A percentile compares a stretch with the other conserved stretches of the same genome.
Conservation (phyloP, 2,888 invertebrate genomes). For the Octonoba sinensis region DNA sequence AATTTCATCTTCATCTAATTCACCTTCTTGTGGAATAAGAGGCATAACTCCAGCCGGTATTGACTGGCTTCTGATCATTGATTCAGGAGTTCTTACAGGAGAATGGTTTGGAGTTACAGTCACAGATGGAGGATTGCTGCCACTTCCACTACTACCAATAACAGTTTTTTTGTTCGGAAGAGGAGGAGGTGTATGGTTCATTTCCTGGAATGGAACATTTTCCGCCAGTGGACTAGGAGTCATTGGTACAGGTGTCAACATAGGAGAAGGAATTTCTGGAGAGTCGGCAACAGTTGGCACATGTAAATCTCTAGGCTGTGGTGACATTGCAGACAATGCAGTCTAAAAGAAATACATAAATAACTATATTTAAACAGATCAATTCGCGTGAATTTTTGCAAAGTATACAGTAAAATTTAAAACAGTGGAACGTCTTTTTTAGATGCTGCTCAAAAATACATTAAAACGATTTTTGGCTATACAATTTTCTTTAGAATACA, state of each 20-base stretch:
- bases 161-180: constrained; percentile 43
- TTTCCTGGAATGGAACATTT: background rate
- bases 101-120: constrained; percentile 35
- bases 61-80: constrained; percentile 46
- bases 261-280: constrained; percentile 22
- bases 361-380: background rate
- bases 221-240: constrained; percentile 26
- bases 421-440: too few relatives aligned
- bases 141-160: background rate
- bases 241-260: background rate
- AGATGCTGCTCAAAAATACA: too few relatives aligned
- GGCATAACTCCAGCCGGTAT: constrained; percentile 54
- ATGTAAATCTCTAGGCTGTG: constrained; percentile 18
- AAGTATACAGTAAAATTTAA: too few relatives aligned
- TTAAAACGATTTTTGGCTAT: too few relatives aligned
- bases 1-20: constrained; percentile 27
- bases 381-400: too few relatives aligned
- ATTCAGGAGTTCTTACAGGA: constrained; percentile 53
- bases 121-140: constrained; percentile 32
- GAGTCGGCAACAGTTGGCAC: constrained; percentile 28
- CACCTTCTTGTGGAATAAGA: constrained; percentile 47
- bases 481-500: too few relatives aligned
- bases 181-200: constrained; percentile 34
- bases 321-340: constrained; percentile 29
- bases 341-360: constrained; percentile 15